Evolutionary conservation across 2,113 vertebrate species (phyloP).

Genomic region (Paramormyrops kingsleyae): DNA sequence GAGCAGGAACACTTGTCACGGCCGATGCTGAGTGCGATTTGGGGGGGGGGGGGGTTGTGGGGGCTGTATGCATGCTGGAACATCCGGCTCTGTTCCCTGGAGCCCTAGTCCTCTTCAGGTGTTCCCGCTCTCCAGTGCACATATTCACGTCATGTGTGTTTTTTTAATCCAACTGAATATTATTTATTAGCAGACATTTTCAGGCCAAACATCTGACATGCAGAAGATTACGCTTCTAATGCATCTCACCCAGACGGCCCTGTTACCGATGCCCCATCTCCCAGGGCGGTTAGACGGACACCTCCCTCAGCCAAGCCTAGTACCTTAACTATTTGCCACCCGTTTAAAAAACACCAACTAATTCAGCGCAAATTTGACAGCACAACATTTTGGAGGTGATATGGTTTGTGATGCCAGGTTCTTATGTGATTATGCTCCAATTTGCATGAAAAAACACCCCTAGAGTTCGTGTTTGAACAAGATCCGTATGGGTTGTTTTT

Average conservation of each 20-base stretch:
- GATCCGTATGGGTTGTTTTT: neutral
- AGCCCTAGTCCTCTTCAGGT: neutral
- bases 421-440: neutral
- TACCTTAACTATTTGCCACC: neutral
- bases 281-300: neutral
- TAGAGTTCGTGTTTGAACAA: neutral
- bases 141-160: neutral
- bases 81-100: neutral
- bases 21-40: constrained; percentile 69
- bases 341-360: neutral
- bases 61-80: neutral
- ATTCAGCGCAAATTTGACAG: neutral
- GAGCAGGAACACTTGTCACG: constrained; percentile 73
- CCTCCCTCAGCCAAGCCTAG: neutral
- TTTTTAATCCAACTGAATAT: neutral
- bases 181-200: neutral
- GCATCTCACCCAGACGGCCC: neutral
- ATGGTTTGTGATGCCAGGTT: neutral
- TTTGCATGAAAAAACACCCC: neutral
- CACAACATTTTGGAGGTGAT: neutral
- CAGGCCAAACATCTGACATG: neutral
- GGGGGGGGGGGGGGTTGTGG: neutral
- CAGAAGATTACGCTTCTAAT: neutral
- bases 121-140: neutral
- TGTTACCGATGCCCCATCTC: neutral